Evolutionary conservation across 2,113 vertebrate species (phyloP).

Genomic region (Delphinapterus leucas): DNA sequence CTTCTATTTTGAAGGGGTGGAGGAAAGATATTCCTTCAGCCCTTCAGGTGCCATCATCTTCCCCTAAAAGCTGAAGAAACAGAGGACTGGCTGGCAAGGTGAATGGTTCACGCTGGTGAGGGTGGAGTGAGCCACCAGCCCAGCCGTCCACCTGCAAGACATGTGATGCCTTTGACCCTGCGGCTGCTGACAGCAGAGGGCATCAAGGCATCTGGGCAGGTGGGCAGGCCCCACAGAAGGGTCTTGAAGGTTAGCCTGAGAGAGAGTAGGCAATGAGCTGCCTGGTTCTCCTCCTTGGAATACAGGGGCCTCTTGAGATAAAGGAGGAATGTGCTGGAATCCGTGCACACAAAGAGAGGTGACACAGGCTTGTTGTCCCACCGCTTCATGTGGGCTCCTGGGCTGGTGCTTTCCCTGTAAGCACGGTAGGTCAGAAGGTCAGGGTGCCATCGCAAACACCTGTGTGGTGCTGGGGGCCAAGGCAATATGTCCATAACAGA

Average conservation of each 20-base stretch:
- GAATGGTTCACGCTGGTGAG: neutral
- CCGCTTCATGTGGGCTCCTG: neutral
- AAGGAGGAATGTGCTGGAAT: neutral
- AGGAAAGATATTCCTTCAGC: neutral
- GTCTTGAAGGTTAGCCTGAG: neutral
- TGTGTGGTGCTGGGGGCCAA: neutral
- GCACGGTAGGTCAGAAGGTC: neutral
- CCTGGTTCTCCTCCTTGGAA: fast-evolving
- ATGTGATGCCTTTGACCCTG: fast-evolving
- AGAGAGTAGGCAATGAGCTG: too few species aligned
- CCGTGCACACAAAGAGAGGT: fast-evolving
- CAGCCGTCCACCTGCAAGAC: neutral
- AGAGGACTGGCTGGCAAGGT: neutral
- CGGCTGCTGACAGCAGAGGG: neutral
- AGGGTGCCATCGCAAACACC: neutral
- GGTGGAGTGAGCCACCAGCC: fast-evolving
- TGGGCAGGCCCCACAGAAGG: neutral
- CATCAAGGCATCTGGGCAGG: neutral
- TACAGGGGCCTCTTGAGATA: neutral
- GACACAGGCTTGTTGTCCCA: neutral
- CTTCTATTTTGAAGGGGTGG: neutral
- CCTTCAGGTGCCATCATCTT: neutral
- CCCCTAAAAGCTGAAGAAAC: neutral
- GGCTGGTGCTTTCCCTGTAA: neutral
- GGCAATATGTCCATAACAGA: neutral